Percentiles rank a stretch among this genome's conserved stretches.
Evolutionary conservation across 2,888 invertebrate species (phyloP).

Genomic region (Leucania comma): DNA sequence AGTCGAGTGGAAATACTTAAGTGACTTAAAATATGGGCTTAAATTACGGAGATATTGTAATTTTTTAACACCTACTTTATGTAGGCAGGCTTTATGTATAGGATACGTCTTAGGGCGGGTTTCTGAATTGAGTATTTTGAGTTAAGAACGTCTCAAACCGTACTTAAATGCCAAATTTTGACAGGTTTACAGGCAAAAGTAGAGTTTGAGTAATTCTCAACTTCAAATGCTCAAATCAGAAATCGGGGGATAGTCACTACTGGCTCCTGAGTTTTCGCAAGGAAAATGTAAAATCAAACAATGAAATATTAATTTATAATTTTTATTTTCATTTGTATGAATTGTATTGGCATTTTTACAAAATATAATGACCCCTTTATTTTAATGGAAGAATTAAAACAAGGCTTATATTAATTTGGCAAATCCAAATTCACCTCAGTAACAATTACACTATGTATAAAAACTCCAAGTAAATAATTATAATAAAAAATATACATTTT

Average conservation of each 20-base stretch:
- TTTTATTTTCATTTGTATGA: constrained; percentile 89
- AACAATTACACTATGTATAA: constrained; percentile 84
- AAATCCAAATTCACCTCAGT: constrained; percentile 87
- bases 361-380: constrained; percentile 87
- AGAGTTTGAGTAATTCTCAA: no score
- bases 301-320: constrained; percentile 83
- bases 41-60: no score
- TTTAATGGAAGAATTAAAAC: constrained; percentile 88
- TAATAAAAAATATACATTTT: constrained; percentile 89
- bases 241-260: no score
- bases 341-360: constrained; percentile 88
- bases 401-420: constrained; percentile 89
- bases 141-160: no score
- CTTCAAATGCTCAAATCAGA: no score
- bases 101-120: neutral
- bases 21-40: no score
- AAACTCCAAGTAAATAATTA: constrained; percentile 85
- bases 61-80: no score
- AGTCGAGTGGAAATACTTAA: no score
- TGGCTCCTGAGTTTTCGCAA: neutral
- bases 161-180: no score
- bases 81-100: no score
- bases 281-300: constrained; percentile 75
- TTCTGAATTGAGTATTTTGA: no score
- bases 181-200: no score